Evolutionary conservation across 2,113 vertebrate genomes (phyloP).

Genomic region (Martes martes): DNA sequence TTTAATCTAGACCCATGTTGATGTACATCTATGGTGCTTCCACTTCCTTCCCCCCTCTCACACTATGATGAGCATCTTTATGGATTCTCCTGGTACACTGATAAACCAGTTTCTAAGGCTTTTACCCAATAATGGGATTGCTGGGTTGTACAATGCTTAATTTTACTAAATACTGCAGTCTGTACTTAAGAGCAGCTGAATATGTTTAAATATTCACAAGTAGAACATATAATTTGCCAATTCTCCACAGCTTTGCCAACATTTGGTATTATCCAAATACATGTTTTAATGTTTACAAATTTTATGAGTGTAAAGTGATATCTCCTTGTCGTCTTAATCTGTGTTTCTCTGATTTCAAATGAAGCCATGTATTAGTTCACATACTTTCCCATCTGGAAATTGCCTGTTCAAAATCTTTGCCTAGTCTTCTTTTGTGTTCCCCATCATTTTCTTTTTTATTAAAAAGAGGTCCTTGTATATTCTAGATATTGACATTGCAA

Average conservation of each 20-base stretch:
- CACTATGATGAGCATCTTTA: not conserved
- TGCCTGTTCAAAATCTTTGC: not conserved
- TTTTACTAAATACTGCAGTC: not conserved
- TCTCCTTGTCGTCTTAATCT: not conserved
- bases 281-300: not conserved
- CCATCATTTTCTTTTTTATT: not conserved
- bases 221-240: not conserved
- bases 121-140: not conserved
- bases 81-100: not conserved
- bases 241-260: not conserved
- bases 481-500: not conserved
- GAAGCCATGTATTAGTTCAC: not conserved
- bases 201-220: not conserved
- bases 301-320: not conserved
- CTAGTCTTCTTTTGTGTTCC: not conserved
- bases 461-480: not conserved
- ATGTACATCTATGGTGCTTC: not conserved
- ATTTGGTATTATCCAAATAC: not conserved
- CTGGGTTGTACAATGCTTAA: not conserved
- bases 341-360: not conserved
- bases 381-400: not conserved
- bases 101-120: not conserved
- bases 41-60: not conserved
- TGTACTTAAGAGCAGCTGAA: not conserved
- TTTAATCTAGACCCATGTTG: not conserved